Conservation (phyloP, 1,140 invertebrate genomes). For the Teleogryllus occipitalis region DNA sequence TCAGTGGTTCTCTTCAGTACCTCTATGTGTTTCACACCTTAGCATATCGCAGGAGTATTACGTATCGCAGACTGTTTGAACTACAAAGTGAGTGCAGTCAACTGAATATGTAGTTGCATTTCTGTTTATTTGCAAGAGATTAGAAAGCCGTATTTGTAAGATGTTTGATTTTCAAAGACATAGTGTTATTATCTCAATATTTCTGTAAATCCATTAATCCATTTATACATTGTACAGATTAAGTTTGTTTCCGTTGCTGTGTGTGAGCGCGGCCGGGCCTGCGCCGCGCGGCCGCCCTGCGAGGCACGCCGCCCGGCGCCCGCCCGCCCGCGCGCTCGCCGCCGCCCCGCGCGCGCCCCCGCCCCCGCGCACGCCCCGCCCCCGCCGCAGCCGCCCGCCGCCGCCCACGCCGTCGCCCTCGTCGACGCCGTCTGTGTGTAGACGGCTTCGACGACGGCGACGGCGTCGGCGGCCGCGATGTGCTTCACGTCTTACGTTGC, state of each 20-base stretch:
- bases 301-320: neutral
- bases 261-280: neutral
- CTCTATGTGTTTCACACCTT: constrained; percentile 1
- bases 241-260: neutral
- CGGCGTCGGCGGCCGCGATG: no score
- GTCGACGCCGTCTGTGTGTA: neutral
- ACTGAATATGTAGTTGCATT: neutral
- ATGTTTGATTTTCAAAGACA: neutral
- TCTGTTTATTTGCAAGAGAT: constrained; percentile 1
- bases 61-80: constrained; percentile 3
- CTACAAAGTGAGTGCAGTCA: constrained; percentile 3
- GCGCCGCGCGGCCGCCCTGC: no score
- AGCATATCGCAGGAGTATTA: neutral
- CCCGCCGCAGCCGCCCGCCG: no score
- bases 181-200: neutral
- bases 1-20: constrained; percentile 3
- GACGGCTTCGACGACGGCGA: neutral
- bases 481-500: neutral
- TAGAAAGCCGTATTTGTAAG: neutral
- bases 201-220: neutral
- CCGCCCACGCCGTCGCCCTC: neutral
- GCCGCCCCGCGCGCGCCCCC: no score
- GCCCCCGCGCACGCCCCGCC: no score
- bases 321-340: neutral
- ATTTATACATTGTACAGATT: neutral